These are phyloP conservation scores for Drosophila emarginata DNA, from an alignment of 2,888 invertebrate genomes.

Conservation along the genomic window DNA sequence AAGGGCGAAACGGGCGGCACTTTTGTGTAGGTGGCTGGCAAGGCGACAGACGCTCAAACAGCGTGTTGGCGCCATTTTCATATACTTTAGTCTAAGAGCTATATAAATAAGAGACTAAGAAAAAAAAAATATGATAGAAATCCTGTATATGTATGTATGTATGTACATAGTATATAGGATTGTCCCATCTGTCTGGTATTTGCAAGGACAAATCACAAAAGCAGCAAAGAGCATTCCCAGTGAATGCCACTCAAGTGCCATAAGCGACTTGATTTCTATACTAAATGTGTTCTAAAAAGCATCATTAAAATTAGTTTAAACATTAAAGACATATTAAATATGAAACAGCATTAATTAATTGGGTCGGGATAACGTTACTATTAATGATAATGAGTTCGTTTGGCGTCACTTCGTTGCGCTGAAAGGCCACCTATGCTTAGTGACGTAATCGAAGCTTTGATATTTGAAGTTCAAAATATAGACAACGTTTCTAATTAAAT, in stretches of 20 bases:
- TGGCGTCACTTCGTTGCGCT: too few species aligned
- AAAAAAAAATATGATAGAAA: too few species aligned
- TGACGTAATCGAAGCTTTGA: too few species aligned
- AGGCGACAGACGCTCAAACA: conserved; percentile 25
- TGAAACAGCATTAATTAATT: too few species aligned
- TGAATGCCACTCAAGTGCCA: background rate
- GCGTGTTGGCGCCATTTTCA: conserved; percentile 39
- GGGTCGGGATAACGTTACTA: too few species aligned
- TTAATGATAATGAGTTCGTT: too few species aligned
- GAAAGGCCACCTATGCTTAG: too few species aligned
- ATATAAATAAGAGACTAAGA: background rate
- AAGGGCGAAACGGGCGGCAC: too few species aligned
- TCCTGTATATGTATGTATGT: background rate
- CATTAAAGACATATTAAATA: background rate
- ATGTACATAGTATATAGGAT: background rate
- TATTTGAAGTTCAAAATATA: too few species aligned
- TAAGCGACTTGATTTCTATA: background rate
- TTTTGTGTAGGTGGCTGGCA: background rate
- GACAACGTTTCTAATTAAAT: background rate
- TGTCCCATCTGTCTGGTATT: background rate
- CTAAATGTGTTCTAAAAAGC: background rate
- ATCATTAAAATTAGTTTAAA: conserved; percentile 5
- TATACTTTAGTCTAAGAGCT: conserved; percentile 5
- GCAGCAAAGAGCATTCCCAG: background rate
- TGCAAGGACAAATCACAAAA: background rate